Evolutionary conservation across 2,888 invertebrate genomes (phyloP).

Genomic region (Caenorhabditis macrosperma): DNA sequence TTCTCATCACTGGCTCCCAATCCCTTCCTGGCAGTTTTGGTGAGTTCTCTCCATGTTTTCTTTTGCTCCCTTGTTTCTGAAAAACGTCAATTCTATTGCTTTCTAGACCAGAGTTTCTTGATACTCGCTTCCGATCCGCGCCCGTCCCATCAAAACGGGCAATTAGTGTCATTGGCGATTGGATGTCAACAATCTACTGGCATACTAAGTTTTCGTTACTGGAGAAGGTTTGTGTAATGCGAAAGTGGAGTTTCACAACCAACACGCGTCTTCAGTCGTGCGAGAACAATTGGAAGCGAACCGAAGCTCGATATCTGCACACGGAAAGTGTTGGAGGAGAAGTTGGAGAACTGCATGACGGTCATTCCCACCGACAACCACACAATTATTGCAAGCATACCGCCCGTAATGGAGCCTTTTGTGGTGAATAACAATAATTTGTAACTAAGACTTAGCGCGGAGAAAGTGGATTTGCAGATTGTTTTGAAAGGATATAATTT

Average conservation of each 20-base stretch:
- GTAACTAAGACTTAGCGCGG: not conserved
- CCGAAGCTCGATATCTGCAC: constrained; percentile 72
- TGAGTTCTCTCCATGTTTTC: too few relatives aligned
- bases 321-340: constrained; percentile 60
- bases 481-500: constrained; percentile 71
- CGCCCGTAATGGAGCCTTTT: constrained; percentile 70
- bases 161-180: constrained; percentile 69
- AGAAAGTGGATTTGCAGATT: constrained; percentile 55
- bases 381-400: constrained; percentile 70
- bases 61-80: too few relatives aligned
- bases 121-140: constrained; percentile 70
- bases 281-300: constrained; percentile 62
- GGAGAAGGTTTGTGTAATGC: constrained; percentile 65
- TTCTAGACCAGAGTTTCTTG: constrained; percentile 65
- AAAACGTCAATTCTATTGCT: not conserved
- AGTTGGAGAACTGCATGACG: constrained; percentile 69
- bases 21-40: constrained; percentile 64
- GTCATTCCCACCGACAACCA: constrained; percentile 68
- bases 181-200: constrained; percentile 72
- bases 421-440: constrained; percentile 50
- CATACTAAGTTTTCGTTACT: constrained; percentile 68
- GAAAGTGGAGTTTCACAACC: too few relatives aligned
- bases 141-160: constrained; percentile 63
- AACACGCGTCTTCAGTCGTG: constrained; percentile 65
- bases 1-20: constrained; percentile 68